Evolutionary conservation across 1,140 invertebrate species (phyloP), one percentile per base, ranked within the genome.

Genomic region (Zaprionus ghesquierei): DNA sequence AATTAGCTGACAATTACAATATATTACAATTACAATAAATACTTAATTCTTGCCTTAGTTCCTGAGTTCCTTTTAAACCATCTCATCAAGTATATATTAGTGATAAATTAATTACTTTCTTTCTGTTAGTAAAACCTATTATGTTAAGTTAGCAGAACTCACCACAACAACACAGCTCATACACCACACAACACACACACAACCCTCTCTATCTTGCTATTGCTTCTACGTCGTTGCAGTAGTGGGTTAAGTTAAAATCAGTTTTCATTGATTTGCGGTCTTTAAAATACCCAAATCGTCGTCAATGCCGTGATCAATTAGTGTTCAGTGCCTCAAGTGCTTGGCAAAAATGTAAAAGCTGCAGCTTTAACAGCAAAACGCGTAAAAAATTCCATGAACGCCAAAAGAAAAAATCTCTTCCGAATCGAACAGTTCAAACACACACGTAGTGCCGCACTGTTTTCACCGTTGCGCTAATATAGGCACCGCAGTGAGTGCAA

Each of bases 361-460:
- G 25, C 20, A 50, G 50, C 49, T 69, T 38, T 51, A 18, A 44
- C 41, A 76, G 41, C 58, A 61, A 55, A 70, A 87, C 41, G 20
- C 46, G 33, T 53, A 46, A 69, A 75, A 82, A 78, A 62, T 73
- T 79, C 58, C 72, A 73, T 50, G 58, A 76, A 86, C 82, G 84
- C 79, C 22, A 87, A 76, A 70, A 59, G 79, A 87, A 82, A 86
- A 86, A 78, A 78, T 71, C 60, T 86, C 77, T 84, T 85, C 75
- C 66, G 81, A 84, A 81, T 85, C 62, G 75, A 79, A 82, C 75
- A 86, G 79, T 86, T 86, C 84, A 85, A 85, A 86, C 70, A 86
- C 59, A 81, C 73, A 81, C 51, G 58, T 86, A 71, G 69, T 86
- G 81, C 81, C 63, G 78, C 41, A 75, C 81, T 70, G 78, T 71